phyloP scores from a whole-genome alignment of 2,113 vertebrate species.

The Athene cunicularia region DNA sequence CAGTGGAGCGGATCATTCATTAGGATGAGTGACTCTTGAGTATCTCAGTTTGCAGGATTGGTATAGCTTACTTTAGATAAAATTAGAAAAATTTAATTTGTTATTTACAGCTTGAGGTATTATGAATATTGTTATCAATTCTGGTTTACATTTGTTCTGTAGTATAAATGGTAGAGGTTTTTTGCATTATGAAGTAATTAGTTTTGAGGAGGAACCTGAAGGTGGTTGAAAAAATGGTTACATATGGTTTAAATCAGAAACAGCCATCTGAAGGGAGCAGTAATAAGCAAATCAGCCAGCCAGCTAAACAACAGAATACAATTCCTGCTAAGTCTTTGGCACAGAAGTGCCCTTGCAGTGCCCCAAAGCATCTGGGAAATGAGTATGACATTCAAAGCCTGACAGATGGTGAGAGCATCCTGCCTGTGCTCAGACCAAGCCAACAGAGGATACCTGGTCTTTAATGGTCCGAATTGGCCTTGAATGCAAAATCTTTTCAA shows the following conservation, averaged over 20 bases:
- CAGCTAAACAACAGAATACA: constrained; percentile 25
- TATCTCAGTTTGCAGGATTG: not conserved
- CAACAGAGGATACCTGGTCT: constrained; percentile 11
- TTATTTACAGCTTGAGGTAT: not conserved
- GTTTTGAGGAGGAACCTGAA: constrained; percentile 1
- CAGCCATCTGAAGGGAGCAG: constrained; percentile 16
- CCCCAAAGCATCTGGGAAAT: constrained; percentile 37
- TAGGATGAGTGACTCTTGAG: not conserved
- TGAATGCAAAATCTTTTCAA: not conserved
- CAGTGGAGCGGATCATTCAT: not conserved
- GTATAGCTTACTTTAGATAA: not conserved
- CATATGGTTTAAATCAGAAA: constrained; percentile 34
- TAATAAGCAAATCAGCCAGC: not conserved
- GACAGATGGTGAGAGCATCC: constrained; percentile 31
- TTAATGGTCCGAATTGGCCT: not conserved
- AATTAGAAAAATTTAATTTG: not conserved
- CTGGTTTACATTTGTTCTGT: not conserved
- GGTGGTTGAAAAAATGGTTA: not conserved
- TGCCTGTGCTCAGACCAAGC: not conserved
- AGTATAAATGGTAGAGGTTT: not conserved
- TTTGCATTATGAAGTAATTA: not conserved
- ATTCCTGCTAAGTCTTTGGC: constrained; percentile 43
- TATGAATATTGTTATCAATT: not conserved
- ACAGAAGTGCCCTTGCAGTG: not conserved
- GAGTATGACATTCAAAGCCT: not conserved